These are phyloP conservation scores for Archegozetes longisetosus DNA, from an alignment of 1,140 invertebrate species.

Conservation along the genomic window DNA sequence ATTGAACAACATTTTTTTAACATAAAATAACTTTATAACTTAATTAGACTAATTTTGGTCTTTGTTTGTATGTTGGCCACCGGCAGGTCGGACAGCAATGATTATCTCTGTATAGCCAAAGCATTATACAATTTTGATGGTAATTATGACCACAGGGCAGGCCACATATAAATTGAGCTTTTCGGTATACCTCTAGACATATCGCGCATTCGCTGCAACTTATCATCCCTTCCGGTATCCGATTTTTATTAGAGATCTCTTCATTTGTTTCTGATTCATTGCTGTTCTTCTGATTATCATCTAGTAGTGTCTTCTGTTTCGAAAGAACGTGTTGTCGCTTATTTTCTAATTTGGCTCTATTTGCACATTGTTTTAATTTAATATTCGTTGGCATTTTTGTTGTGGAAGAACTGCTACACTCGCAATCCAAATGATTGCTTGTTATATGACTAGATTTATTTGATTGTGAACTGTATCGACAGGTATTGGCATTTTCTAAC, in stretches of 20 bases:
- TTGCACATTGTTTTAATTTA: too few species aligned
- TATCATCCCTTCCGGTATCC: constrained; percentile 25
- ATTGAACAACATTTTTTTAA: too few species aligned
- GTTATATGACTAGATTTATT: background rate
- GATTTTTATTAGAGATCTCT: background rate
- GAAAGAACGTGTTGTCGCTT: background rate
- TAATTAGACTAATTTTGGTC: background rate
- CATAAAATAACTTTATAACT: too few species aligned
- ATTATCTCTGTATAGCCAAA: constrained; percentile 36
- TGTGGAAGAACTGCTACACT: background rate
- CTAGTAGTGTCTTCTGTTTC: background rate
- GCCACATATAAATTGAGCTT: constrained; percentile 31
- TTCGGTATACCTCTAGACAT: constrained; percentile 35
- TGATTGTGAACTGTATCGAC: background rate
- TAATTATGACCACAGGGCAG: constrained; percentile 39
- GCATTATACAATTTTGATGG: constrained; percentile 36
- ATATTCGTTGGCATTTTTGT: background rate
- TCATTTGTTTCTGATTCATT: background rate
- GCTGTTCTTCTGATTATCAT: background rate
- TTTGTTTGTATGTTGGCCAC: constrained; percentile 33
- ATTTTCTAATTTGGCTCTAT: too few species aligned
- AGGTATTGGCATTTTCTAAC: background rate
- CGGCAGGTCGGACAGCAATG: constrained; percentile 40
- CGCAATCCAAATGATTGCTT: background rate
- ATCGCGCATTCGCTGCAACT: constrained; percentile 34